phyloP scores from a whole-genome alignment of 2,888 invertebrate species.

The Brachycybe producta region DNA sequence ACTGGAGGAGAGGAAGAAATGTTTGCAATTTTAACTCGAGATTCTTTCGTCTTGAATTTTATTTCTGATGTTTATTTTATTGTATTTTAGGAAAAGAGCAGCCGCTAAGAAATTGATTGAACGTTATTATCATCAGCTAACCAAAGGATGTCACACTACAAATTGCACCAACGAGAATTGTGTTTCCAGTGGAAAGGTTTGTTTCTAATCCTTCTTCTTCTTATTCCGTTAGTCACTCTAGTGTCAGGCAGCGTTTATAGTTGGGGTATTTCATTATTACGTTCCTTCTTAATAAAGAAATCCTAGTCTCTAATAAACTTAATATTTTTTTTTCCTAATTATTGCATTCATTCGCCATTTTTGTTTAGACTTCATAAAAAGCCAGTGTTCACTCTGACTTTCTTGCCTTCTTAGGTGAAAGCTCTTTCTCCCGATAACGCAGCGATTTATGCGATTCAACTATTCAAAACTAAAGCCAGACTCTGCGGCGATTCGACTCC shows the following conservation, averaged over 20 bases:
- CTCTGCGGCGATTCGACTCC: constrained; percentile 31
- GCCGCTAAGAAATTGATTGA: constrained; percentile 74
- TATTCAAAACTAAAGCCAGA: constrained; percentile 34
- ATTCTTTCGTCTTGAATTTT: too few species aligned
- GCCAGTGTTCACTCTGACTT: not conserved
- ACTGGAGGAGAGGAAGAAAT: too few species aligned
- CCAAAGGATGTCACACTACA: constrained; percentile 83
- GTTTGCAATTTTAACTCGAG: too few species aligned
- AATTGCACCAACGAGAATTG: constrained; percentile 73
- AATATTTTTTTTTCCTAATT: not conserved
- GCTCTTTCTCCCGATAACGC: constrained; percentile 75
- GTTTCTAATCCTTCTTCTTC: too few species aligned
- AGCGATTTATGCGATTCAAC: constrained; percentile 72
- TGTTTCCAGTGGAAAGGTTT: constrained; percentile 76
- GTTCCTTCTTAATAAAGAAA: not conserved
- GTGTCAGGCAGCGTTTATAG: too few species aligned
- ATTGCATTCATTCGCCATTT: too few species aligned
- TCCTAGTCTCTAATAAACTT: not conserved
- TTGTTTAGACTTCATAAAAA: too few species aligned
- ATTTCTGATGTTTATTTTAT: too few species aligned
- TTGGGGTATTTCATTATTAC: too few species aligned
- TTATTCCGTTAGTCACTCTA: too few species aligned
- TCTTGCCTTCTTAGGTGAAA: constrained; percentile 41
- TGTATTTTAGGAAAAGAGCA: constrained; percentile 32
- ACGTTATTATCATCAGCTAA: constrained; percentile 81